These are phyloP conservation scores for Xiphydria camelus DNA, from an alignment of 2,888 invertebrate genomes.

Conservation along the genomic window DNA sequence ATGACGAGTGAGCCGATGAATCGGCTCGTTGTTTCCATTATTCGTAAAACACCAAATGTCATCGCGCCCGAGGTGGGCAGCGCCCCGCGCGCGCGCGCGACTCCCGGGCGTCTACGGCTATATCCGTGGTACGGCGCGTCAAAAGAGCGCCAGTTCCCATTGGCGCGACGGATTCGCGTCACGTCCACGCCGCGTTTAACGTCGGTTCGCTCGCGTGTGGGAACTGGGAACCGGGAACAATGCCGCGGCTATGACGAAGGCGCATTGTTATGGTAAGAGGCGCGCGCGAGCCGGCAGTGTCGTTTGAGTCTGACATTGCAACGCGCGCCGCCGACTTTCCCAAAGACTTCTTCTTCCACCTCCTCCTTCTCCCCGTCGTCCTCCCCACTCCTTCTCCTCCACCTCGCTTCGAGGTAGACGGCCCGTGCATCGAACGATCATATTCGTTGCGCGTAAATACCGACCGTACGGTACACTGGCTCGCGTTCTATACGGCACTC, in stretches of 20 bases:
- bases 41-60: no score
- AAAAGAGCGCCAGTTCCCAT: conserved; percentile 32
- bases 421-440: no score
- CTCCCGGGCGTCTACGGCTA: no score
- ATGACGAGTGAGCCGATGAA: no score
- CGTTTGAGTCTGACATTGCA: no score
- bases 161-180: conserved; percentile 42
- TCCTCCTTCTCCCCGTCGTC: neutral
- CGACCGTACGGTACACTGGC: no score
- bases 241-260: conserved; percentile 26
- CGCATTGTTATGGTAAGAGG: conserved; percentile 30
- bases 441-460: no score
- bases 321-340: conserved; percentile 25
- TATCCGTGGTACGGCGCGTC: no score
- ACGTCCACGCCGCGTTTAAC: conserved; percentile 25
- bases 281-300: conserved; percentile 11
- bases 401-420: neutral
- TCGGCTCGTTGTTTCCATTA: no score
- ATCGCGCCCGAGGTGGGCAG: no score
- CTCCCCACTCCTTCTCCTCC: neutral
- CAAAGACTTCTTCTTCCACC: conserved; percentile 17
- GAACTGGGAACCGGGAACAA: conserved; percentile 43
- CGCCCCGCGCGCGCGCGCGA: no score
- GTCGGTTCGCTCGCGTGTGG: conserved; percentile 35
- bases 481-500: no score